Conservation (phyloP, 1,140 invertebrate species). For the Bathynomus jamesi region DNA sequence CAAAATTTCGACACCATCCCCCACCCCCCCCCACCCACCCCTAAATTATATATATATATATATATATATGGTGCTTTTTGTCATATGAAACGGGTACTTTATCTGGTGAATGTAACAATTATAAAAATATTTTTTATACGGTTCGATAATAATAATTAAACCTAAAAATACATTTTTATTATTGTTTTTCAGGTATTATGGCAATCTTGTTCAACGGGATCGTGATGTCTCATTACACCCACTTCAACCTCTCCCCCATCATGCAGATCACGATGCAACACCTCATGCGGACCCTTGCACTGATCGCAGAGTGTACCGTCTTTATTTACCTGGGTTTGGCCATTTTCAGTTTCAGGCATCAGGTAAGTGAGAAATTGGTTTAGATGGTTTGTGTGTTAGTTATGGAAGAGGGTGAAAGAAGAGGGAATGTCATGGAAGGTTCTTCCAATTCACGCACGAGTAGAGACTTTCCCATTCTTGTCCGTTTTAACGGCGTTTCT, state of each 20-base stretch:
- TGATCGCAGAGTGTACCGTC: conserved; percentile 96
- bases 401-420: neutral
- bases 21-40: no score
- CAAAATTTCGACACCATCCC: no score
- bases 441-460: no score
- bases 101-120: no score
- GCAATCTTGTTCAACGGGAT: conserved; percentile 98
- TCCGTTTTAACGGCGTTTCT: no score
- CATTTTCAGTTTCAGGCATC: conserved; percentile 87
- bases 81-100: no score
- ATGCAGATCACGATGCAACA: conserved; percentile 99
- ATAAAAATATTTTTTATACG: no score
- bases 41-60: neutral
- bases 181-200: conserved; percentile 77
- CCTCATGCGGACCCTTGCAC: conserved; percentile 93
- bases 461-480: no score
- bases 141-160: no score
- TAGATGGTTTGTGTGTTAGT: conserved; percentile 5
- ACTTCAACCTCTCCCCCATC: conserved; percentile 95
- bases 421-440: neutral
- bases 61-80: neutral
- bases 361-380: conserved; percentile 49
- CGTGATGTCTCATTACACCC: conserved; percentile 99
- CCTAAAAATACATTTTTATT: no score
- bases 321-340: conserved; percentile 98